A percentile compares a stretch with the other conserved stretches of the same genome.
Conservation (phyloP, 1,140 invertebrate species). For the Pseudobourletiella spinata region DNA sequence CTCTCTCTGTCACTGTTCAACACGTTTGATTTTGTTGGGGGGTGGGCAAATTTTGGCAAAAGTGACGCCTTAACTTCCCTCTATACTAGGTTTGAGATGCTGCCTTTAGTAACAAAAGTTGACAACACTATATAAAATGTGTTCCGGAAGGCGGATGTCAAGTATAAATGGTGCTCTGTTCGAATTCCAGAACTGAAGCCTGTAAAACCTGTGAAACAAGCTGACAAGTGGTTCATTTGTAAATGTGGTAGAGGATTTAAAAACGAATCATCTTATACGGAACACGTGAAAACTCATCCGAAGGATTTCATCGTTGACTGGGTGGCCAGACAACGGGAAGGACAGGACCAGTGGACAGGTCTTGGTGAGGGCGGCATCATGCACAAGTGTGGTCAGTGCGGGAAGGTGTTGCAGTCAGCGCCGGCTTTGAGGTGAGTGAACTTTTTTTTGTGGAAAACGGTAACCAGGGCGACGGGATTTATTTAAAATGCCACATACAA, state of each 20-base stretch:
- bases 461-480: too few relatives aligned
- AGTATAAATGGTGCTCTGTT: too few relatives aligned
- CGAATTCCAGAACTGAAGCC: background rate
- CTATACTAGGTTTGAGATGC: background rate
- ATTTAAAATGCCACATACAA: too few relatives aligned
- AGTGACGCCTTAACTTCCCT: too few relatives aligned
- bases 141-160: too few relatives aligned
- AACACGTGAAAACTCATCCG: background rate
- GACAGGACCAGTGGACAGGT: background rate
- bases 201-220: background rate
- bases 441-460: too few relatives aligned
- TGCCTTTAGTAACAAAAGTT: background rate
- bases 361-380: background rate
- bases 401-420: background rate
- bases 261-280: background rate
- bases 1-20: too few relatives aligned
- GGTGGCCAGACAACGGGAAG: background rate
- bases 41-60: too few relatives aligned
- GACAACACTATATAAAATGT: too few relatives aligned
- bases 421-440: background rate
- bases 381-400: background rate
- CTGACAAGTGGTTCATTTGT: background rate
- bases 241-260: background rate
- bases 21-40: too few relatives aligned
- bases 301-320: background rate